These are phyloP conservation scores for Ectemnius lituratus DNA, from an alignment of 2,888 invertebrate species.

Conservation along the genomic window DNA sequence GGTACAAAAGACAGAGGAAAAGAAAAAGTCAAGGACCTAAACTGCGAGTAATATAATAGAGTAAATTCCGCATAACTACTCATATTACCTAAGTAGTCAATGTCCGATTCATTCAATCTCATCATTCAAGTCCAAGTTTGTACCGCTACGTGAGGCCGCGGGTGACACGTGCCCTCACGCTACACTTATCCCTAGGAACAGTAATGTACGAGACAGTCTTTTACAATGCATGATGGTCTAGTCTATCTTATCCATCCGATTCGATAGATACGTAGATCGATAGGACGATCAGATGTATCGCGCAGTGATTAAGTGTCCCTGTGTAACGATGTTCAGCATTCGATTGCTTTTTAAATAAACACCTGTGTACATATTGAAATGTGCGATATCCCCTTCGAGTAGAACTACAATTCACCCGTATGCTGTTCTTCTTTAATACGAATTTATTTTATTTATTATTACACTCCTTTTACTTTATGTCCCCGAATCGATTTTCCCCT, in stretches of 20 bases:
- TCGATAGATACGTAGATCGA: conserved; percentile 55
- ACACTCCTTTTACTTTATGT: no score
- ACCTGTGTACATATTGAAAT: conserved; percentile 65
- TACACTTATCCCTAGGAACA: conserved; percentile 37
- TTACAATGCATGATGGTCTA: conserved; percentile 58
- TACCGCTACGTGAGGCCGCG: conserved; percentile 23
- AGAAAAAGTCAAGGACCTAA: background rate
- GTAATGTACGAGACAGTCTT: conserved; percentile 48
- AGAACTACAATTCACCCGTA: no score
- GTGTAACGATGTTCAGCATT: conserved; percentile 70
- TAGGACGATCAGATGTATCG: conserved; percentile 55
- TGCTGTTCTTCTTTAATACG: no score
- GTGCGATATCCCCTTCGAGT: no score
- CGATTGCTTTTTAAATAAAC: conserved; percentile 70
- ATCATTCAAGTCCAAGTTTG: conserved; percentile 32
- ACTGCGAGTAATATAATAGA: conserved; percentile 7
- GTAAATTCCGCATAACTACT: conserved; percentile 26
- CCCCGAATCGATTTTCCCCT: no score
- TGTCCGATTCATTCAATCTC: conserved; percentile 30
- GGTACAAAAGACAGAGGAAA: no score
- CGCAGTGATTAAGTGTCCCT: conserved; percentile 66
- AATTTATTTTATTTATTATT: no score
- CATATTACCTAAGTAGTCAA: conserved; percentile 29
- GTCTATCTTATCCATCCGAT: conserved; percentile 51
- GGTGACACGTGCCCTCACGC: conserved; percentile 33